Percentiles rank a stretch among this genome's conserved stretches.
Evolutionary conservation across 2,888 invertebrate species (phyloP).

Genomic region (Coleophora flavipennella): DNA sequence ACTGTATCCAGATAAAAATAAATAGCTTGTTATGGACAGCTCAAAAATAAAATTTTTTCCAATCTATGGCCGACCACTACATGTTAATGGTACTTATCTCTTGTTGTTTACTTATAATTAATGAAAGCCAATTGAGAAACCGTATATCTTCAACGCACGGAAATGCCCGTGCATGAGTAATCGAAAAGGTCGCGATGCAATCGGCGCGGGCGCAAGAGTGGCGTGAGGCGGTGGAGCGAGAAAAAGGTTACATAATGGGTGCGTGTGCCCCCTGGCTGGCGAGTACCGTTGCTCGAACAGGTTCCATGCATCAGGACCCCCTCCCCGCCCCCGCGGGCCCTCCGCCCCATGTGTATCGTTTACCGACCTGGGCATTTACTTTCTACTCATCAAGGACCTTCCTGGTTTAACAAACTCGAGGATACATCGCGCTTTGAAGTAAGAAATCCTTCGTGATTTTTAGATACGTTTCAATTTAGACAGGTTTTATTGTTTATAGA

Average conservation of each 20-base stretch:
- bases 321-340: constrained; percentile 14
- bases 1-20: too few species aligned
- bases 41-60: too few species aligned
- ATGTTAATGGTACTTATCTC: too few species aligned
- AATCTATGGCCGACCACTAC: too few species aligned
- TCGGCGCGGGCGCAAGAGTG: constrained; percentile 7
- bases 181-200: constrained; percentile 8
- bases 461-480: too few species aligned
- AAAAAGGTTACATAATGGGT: constrained; percentile 67
- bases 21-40: too few species aligned
- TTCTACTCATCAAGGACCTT: constrained; percentile 67
- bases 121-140: too few species aligned
- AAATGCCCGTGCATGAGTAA: constrained; percentile 4
- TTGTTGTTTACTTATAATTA: too few species aligned
- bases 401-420: constrained; percentile 30
- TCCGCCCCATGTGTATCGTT: constrained; percentile 32
- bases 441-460: too few species aligned
- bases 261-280: constrained; percentile 48
- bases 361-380: constrained; percentile 54
- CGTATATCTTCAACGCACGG: too few species aligned
- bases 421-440: constrained; percentile 1
- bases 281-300: constrained; percentile 66
- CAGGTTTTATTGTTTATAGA: too few species aligned
- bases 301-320: constrained; percentile 41
- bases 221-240: constrained; percentile 40